These are phyloP conservation scores for Acipenser ruthenus DNA, from an alignment of 2,797 vertebrate genomes.

Conservation along the genomic window DNA sequence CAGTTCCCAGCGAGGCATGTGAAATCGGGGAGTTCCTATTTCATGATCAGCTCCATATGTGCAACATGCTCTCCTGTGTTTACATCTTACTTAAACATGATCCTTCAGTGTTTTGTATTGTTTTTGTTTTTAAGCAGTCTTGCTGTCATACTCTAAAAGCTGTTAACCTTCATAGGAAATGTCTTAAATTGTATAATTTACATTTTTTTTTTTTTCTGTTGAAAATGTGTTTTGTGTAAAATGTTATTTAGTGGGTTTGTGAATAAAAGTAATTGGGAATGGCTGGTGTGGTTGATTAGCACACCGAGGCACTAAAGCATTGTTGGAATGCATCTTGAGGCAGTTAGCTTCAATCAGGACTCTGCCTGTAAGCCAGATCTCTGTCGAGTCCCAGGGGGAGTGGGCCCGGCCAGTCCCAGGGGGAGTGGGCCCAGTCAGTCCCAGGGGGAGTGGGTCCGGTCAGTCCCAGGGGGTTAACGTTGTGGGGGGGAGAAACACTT, in stretches of 20 bases:
- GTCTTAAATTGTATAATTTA: constrained; percentile 46
- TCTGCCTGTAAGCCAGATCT: constrained; percentile 1
- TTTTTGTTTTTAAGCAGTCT: constrained; percentile 7
- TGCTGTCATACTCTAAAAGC: constrained; percentile 30
- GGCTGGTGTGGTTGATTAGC: constrained; percentile 50
- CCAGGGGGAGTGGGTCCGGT: no score
- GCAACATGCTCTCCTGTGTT: constrained; percentile 16
- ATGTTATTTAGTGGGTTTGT: constrained; percentile 18
- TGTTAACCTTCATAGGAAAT: constrained; percentile 32
- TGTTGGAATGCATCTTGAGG: constrained; percentile 54
- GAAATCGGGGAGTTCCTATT: constrained; percentile 7
- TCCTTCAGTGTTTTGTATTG: constrained; percentile 34
- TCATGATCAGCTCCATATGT: constrained; percentile 25
- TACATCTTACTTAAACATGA: constrained; percentile 31
- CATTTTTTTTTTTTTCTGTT: constrained; percentile 28
- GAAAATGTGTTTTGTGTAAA: constrained; percentile 23
- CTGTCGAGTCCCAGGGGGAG: no score
- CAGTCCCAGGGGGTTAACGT: no score
- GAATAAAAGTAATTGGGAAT: constrained; percentile 25
- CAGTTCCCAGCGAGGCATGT: constrained; percentile 1
- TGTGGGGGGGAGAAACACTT: no score
- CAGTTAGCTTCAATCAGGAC: constrained; percentile 54
- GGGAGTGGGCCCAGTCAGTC: no score
- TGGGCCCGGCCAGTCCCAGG: no score
- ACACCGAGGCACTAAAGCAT: constrained; percentile 37